phyloP scores from a whole-genome alignment of 2,113 vertebrate genomes.

The Hydrochoerus hydrochaeris region DNA sequence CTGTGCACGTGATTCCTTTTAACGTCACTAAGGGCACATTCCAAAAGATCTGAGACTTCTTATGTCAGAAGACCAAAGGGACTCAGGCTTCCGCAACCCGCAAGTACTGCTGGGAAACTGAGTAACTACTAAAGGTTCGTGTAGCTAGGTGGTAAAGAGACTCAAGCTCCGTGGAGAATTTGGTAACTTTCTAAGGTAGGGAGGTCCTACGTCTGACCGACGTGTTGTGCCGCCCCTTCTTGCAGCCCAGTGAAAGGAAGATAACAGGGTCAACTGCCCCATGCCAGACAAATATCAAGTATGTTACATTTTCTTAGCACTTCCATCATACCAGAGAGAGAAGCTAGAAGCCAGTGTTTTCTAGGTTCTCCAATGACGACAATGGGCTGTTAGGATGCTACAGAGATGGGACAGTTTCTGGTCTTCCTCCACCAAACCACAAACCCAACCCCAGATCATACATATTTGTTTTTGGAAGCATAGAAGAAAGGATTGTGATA shows the following conservation, averaged over 20 bases:
- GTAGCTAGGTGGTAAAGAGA: not conserved
- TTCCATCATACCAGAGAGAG: not conserved
- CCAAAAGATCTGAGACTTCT: too few relatives aligned
- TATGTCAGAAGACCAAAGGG: not conserved
- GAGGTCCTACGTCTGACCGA: not conserved
- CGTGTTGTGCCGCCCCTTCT: not conserved
- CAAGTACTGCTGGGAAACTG: not conserved
- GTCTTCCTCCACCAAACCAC: not conserved
- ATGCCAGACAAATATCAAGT: not conserved
- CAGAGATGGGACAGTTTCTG: not conserved
- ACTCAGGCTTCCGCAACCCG: not conserved
- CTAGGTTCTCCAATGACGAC: not conserved
- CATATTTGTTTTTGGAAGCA: not conserved
- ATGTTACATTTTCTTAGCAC: not conserved
- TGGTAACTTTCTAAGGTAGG: not conserved
- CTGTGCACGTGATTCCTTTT: too few relatives aligned
- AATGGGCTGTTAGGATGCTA: not conserved
- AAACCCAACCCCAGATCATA: not conserved
- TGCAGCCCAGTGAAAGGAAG: not conserved
- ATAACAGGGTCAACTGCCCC: not conserved
- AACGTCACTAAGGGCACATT: not conserved
- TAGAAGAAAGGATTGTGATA: not conserved
- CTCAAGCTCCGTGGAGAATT: not conserved
- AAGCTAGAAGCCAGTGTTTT: not conserved
- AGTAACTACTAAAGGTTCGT: not conserved